phyloP scores from a whole-genome alignment of 1,140 invertebrate species.

The Oryzaephilus surinamensis region DNA sequence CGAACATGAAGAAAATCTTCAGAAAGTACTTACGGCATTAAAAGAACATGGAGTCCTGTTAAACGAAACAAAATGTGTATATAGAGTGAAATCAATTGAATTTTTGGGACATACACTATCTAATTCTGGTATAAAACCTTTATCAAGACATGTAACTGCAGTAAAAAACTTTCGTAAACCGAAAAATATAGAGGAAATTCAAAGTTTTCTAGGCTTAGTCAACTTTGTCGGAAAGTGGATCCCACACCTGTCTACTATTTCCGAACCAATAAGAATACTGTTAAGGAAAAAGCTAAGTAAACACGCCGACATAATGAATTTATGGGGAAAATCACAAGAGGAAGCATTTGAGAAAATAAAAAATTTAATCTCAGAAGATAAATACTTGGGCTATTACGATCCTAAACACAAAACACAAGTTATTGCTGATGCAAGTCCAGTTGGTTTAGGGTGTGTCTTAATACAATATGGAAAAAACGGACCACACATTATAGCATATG shows the following conservation, averaged over 20 bases:
- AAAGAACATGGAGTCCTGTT: conserved; percentile 16
- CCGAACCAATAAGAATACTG: conserved; percentile 23
- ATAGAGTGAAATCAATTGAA: conserved; percentile 17
- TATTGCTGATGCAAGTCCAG: conserved; percentile 37
- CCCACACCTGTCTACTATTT: conserved; percentile 25
- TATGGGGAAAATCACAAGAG: not conserved
- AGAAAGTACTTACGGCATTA: conserved; percentile 21
- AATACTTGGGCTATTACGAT: conserved; percentile 40
- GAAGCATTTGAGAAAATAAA: conserved; percentile 4
- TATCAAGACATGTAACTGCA: not conserved
- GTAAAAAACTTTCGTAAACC: conserved; percentile 8
- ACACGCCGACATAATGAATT: conserved; percentile 1
- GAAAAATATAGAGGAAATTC: conserved; percentile 15
- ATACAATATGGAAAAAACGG: too few relatives aligned
- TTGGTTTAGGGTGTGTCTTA: conserved; percentile 32
- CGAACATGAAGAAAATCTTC: conserved; percentile 24
- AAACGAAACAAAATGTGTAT: conserved; percentile 24
- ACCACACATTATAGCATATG: too few relatives aligned
- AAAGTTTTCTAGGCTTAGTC: conserved; percentile 17
- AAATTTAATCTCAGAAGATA: not conserved
- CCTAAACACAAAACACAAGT: conserved; percentile 26
- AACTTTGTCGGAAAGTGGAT: conserved; percentile 25
- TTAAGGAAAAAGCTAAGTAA: conserved; percentile 13
- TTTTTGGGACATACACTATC: conserved; percentile 29
- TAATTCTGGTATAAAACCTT: conserved; percentile 17